Base-by-base conservation (phyloP, 2,113 vertebrate species). In the Sarotherodon lohbergeri region DNA sequence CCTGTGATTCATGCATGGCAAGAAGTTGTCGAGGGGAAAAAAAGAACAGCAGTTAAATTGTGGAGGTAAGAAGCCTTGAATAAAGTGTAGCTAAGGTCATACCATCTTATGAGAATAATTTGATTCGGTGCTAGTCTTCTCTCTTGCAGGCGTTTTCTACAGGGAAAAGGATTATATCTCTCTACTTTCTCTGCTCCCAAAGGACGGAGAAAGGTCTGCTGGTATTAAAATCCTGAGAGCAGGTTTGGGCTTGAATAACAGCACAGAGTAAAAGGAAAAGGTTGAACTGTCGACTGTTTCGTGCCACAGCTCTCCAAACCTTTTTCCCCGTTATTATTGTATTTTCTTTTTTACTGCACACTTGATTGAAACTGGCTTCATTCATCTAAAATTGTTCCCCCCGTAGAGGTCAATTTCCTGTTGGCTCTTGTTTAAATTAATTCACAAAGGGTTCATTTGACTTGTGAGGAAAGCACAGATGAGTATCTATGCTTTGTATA, bases 1-100 rank as follows among this genome's bases (percentile, higher is more conserved):
- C 96, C 94, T 95, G 95, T 83, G 95, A 96, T 96, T 96, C 93
- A 95, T 95, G 95, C 95, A 93, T 94, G 90, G 93, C 90, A 84
- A 89, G 91, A 90, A 95, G 92, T 94, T 92, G 93, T 92, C 59
- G 55, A 83, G 76, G 63, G 84, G 86, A 88, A 83, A 86, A 59
- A 93, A 82, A 89, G 83, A 91, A 93, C 86, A 88, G 5, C 90
- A 83, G 88, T 93, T 93, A 91, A 93, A 93, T 88, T 88, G 93
- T 84, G 87, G 93, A 95, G 95, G 93, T 95, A 94, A 94, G 90
- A 91, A 88, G 91, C 86, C 93, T 90, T 89, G 94, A 94, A 95
- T 94, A 90, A 93, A 94, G 95, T 92, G 90, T 84, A 92, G 91
- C 92, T 93, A 85, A 94, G 95, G 92, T 95, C 94, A 94, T 32